Evolutionary conservation across 2,888 invertebrate genomes (phyloP), one percentile per base, ranked within the genome.

Genomic region (Eupithecia exiguata): DNA sequence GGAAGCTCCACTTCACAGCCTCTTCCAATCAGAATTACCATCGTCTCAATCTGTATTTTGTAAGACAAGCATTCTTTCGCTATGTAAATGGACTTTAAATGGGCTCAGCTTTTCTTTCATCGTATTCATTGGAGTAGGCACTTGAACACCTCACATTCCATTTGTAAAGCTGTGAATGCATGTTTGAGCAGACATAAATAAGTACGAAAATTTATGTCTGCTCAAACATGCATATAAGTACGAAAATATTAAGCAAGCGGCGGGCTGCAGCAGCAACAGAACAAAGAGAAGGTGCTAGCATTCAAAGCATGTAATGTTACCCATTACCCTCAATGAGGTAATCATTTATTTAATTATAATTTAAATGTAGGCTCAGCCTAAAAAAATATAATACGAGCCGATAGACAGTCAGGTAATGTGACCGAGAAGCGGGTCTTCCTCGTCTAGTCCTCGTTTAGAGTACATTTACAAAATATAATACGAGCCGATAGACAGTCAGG

Each of bases 61-160:
- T 36, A 58, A 65, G 49, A 66, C 61, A 74, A 69, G 69, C 74
- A 40, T 67, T 69, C 43, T 61, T 58, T 71, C 62, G 36, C 73
- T 74, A 72, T 77, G 76, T 77, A 74, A 79, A 79, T 81, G 38
- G 43, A 30, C 70, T 68, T 72, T 72, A 78, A 79, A 77, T 74
- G 71, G 69, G n/a, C 69, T 46, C 62, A 66, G 79, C 69, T 78
- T 79, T 69, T 69, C 36, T 49, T 76, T 43, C 61, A 10, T 71
- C 78, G 80, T 77, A 77, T 76, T 70, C 75, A 40, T 58, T 10
- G 35, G 7, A 35, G n/a, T n/a, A n/a, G 35, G 62, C 0, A 35
- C 35, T 35, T 61, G 6, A 35, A 61, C 30, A 61, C 14, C 5
- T 58, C 9, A 3, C 35, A 35, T 30, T 30, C 18, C 7, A 12